Base-by-base conservation (phyloP, 2,797 vertebrate species). In the Lacerta agilis region DNA sequence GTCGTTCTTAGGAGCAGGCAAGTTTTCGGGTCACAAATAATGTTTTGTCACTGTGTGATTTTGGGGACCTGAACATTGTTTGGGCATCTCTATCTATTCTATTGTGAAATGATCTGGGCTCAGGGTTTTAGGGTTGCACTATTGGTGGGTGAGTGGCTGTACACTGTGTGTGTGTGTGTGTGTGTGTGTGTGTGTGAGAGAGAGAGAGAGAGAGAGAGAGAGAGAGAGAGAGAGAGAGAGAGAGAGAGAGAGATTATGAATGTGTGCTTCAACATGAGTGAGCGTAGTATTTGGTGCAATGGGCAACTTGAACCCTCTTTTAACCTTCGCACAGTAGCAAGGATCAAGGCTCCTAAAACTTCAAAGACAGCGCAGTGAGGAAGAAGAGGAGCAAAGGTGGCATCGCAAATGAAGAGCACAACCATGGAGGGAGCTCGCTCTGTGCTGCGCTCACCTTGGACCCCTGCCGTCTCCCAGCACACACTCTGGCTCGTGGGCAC, bases 261-360 rank as follows among this genome's bases (percentile, higher is more conserved):
- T 41, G 38, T 41, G 38, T 41, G 38, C 38, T 41, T 41, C 38
- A 41, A 41, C 38, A 41, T 41, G 64, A 9, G 11, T 38, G 43
- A 0, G 25, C 79, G 69, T 29, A 61, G 76, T 3, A 49, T 45
- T 79, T 85, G 25, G 88, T 76, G 49, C 58, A 71, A 85, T 5
- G 33, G 78, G 43, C 77, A 81, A 89, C 58, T 20, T 81, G 83
- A 89, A 85, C 83, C 69, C 43, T 85, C 81, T 89, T 89, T 89
- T 89, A 85, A 89, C 78, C 81, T 89, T 76, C 27, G 79, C 83
- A 89, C 88, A 89, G 88, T 89, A 89, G 88, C 88, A 89, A 89
- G 58, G 88, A 89, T 80, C 88, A 89, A 89, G 88, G 88, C 83
- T 89, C 88, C 78, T 89, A 89, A 81, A 49, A 36, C 41, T 6